These are phyloP conservation scores for Xenus cinereus DNA, from an alignment of 2,113 vertebrate species.

Conservation along the genomic window DNA sequence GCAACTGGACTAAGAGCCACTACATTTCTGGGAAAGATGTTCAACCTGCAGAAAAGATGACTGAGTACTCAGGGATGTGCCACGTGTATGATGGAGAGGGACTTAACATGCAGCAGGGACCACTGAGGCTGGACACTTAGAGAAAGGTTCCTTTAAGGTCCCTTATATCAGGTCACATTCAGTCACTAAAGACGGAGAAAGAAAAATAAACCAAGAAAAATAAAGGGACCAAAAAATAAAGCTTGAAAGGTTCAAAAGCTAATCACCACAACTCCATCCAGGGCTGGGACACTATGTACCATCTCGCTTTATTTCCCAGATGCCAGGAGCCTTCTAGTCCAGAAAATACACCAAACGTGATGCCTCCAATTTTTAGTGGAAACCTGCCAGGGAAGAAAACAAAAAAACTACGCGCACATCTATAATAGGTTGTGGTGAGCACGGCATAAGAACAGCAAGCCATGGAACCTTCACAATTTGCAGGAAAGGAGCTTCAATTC, in stretches of 20 bases:
- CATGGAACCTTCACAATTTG: neutral
- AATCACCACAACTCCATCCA: neutral
- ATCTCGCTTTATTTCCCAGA: conserved; percentile 38
- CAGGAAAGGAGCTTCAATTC: neutral
- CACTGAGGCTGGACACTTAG: neutral
- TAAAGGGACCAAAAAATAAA: neutral
- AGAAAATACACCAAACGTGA: conserved; percentile 77
- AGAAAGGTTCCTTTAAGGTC: neutral
- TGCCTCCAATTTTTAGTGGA: conserved; percentile 39
- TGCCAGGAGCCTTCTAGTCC: conserved; percentile 70
- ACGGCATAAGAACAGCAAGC: neutral
- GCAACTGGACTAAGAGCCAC: neutral
- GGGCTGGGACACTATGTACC: neutral
- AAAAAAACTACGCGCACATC: neutral
- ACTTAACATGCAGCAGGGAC: neutral
- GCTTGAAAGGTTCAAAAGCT: neutral
- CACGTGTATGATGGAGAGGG: neutral
- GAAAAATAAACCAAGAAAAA: neutral
- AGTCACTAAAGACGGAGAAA: neutral
- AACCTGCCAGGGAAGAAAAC: neutral
- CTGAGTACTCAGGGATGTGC: neutral
- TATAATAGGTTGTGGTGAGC: neutral
- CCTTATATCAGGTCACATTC: neutral
- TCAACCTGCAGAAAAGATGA: neutral
- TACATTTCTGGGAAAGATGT: neutral